phyloP scores from a whole-genome alignment of 2,797 vertebrate species.

The Potorous gilbertii region DNA sequence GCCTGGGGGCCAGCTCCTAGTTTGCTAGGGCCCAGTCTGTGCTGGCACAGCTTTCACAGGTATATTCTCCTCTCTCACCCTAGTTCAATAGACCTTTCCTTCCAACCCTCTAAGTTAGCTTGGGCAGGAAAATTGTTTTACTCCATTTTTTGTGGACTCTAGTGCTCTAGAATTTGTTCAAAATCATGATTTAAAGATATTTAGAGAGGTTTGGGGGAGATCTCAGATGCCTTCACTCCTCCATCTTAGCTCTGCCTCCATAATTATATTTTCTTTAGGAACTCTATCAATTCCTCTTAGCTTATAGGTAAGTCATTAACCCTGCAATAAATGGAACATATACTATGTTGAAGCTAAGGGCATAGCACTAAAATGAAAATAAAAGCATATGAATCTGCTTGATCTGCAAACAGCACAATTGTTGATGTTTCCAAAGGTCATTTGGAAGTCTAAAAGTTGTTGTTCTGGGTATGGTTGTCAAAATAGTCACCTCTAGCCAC shows the following conservation, averaged over 20 bases:
- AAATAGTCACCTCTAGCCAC: background rate
- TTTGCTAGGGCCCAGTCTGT: no score
- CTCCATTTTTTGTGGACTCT: no score
- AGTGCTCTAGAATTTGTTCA: no score
- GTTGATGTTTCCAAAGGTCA: background rate
- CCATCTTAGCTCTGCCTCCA: background rate
- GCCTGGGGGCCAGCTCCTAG: no score
- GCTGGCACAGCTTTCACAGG: no score
- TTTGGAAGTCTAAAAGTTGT: background rate
- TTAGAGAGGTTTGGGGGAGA: no score
- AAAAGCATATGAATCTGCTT: background rate
- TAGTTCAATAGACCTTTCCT: no score
- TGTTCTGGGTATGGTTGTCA: background rate
- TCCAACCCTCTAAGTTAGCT: no score
- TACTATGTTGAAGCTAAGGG: background rate
- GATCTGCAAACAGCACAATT: background rate
- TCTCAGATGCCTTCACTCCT: no score
- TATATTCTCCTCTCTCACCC: no score
- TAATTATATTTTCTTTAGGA: background rate
- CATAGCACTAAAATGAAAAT: background rate
- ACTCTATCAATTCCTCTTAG: background rate
- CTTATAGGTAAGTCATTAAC: background rate
- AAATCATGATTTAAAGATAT: no score
- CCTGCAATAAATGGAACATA: background rate
- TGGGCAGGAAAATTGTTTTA: no score